Percentiles rank a stretch among this genome's conserved stretches.
Evolutionary conservation across 2,113 vertebrate species (phyloP).

Genomic region (Nipponia nippon): DNA sequence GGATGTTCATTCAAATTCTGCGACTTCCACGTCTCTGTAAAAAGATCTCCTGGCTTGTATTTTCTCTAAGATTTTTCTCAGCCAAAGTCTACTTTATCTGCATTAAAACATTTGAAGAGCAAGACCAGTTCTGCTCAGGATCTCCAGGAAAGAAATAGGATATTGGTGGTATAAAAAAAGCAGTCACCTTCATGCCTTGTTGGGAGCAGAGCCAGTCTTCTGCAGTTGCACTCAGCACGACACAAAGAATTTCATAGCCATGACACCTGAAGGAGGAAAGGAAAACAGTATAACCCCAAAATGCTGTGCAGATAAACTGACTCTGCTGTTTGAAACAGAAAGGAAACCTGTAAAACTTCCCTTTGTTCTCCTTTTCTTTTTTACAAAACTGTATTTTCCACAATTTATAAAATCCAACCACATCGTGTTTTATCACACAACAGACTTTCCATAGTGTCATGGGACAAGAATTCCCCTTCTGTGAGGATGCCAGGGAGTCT

Average conservation of each 20-base stretch:
- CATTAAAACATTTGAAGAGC: background rate
- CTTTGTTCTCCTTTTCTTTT: background rate
- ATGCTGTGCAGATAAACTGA: background rate
- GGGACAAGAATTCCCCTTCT: background rate
- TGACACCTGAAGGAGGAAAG: background rate
- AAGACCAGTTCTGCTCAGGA: background rate
- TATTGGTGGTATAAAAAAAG: background rate
- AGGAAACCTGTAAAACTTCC: background rate
- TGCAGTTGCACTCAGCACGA: rapidly evolving
- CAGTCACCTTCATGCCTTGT: background rate
- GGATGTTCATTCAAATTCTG: background rate
- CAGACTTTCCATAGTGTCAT: background rate
- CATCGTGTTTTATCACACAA: background rate
- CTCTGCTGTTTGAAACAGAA: background rate
- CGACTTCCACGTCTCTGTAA: background rate
- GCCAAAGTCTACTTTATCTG: background rate
- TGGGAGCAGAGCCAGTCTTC: background rate
- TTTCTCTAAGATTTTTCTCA: background rate
- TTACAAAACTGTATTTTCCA: background rate
- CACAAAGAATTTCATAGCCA: background rate
- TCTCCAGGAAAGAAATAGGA: background rate
- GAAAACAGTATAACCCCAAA: background rate
- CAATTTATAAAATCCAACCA: background rate
- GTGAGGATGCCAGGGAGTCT: background rate
- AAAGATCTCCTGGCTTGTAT: background rate